Conservation (phyloP, 2,797 vertebrate species). For the Parauchenoglanis ngamensis region DNA sequence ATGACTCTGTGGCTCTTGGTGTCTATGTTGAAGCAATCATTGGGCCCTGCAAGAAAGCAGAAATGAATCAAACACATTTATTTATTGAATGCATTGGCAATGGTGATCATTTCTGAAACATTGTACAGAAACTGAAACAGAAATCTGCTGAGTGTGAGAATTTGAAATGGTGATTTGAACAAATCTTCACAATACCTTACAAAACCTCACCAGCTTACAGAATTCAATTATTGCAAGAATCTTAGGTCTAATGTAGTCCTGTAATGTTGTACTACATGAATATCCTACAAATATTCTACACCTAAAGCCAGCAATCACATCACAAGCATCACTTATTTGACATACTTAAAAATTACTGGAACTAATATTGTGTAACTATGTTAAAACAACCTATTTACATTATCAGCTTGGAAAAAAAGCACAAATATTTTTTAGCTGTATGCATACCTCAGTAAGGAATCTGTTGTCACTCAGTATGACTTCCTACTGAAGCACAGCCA, state of each 20-base stretch:
- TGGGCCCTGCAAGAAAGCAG: conserved; percentile 73
- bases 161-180: background rate
- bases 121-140: conserved; percentile 29
- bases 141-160: conserved; percentile 11
- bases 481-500: conserved; percentile 9
- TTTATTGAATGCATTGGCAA: conserved; percentile 26
- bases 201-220: background rate
- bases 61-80: conserved; percentile 31
- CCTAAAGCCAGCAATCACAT: background rate
- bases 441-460: conserved; percentile 16
- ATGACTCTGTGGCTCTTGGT: conserved; percentile 85
- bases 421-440: background rate
- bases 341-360: too few relatives aligned
- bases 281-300: background rate
- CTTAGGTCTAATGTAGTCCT: background rate
- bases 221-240: conserved; percentile 8
- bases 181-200: conserved; percentile 2
- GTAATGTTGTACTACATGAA: background rate
- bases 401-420: background rate
- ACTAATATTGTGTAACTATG: background rate
- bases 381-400: background rate
- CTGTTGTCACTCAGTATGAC: conserved; percentile 18
- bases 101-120: conserved; percentile 3
- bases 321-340: background rate
- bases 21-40: conserved; percentile 89